Evolutionary conservation across 1,140 invertebrate species (phyloP), one percentile per base, ranked within the genome.

Genomic region (Drosophila kanapiae): DNA sequence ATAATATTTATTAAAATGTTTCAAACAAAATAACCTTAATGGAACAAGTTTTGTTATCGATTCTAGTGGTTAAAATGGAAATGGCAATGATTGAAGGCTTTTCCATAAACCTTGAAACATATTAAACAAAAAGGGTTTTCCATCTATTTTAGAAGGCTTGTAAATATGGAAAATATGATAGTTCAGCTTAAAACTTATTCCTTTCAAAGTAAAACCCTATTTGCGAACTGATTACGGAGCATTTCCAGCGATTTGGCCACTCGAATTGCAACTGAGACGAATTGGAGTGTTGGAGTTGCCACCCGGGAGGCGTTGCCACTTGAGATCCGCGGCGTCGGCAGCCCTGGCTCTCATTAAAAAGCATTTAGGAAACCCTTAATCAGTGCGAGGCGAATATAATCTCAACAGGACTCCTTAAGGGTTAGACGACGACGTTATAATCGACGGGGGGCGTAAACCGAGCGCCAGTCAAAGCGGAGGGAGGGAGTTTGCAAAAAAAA

Each of bases 281-380:
- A 33, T 31, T 43, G 10, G 14, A 72, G 56, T 35, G 33, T 45
- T 18, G 53, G 38, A 16, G 35, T 10, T 75, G 48, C 57, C 69
- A 62, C 57, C 69, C 40, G 57, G 47, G 53, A 58, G 47, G 56
- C 54, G 69, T 35, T 71, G 51, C 42, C 49, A 49, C 69, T 71
- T 70, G 40, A 71, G 23, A 14, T 9, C 1, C 43, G 43, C 18
- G 18, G 35, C 31, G 53, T 10, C 62, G 42, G 53, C 75, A 82
- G 67, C 63, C 67, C 79, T 76, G 62, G 62, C 59, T 18, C 77
- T 83, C 77, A 80, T 88, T 77, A 83, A 78, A 88, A 87, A 88
- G 63, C 84, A 87, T 88, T 87, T 87, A 87, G 72, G 83, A 62
- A 88, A 88, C 83, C 76, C 72, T 88, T 75, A 75, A 82, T 68